Percentiles rank a stretch among this genome's conserved stretches.
Conservation (phyloP, 2,888 invertebrate genomes). For the Lasioglossum pauxillum region DNA sequence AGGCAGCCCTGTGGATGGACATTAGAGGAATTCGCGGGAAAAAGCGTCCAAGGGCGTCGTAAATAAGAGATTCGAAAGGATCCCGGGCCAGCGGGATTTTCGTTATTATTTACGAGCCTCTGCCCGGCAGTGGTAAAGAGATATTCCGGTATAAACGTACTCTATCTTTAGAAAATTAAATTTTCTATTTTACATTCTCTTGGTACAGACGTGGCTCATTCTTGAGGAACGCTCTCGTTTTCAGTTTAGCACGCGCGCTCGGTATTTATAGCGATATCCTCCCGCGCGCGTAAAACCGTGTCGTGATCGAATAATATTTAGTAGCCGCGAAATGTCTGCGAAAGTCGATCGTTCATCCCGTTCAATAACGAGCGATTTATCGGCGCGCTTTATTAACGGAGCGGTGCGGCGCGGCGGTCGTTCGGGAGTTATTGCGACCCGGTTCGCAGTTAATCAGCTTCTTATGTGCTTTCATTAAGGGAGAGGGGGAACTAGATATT, state of each 20-base stretch:
- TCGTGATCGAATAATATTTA: conserved; percentile 41
- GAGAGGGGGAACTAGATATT: not conserved
- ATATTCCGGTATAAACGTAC: not conserved
- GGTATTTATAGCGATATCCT: conserved; percentile 22
- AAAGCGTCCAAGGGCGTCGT: conserved; percentile 18
- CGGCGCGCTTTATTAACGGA: conserved; percentile 40
- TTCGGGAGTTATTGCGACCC: not conserved
- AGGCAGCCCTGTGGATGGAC: not conserved
- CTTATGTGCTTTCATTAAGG: not conserved
- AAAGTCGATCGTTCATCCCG: conserved; percentile 24
- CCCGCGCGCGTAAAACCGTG: conserved; percentile 12
- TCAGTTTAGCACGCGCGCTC: not conserved
- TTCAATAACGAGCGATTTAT: conserved; percentile 38
- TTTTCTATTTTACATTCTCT: not conserved
- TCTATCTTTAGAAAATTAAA: not conserved
- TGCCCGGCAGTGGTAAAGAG: conserved; percentile 6
- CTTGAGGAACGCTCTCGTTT: conserved; percentile 16
- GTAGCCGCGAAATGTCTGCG: not conserved
- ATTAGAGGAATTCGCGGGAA: conserved; percentile 12
- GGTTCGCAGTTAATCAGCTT: not conserved
- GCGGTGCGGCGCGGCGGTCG: not conserved
- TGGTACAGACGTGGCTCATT: not conserved
- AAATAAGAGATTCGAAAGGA: conserved; percentile 40
- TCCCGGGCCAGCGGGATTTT: not conserved
- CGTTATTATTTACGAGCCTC: conserved; percentile 35